Conservation (phyloP, 1,140 invertebrate species). For the Drosophila insularis region DNA sequence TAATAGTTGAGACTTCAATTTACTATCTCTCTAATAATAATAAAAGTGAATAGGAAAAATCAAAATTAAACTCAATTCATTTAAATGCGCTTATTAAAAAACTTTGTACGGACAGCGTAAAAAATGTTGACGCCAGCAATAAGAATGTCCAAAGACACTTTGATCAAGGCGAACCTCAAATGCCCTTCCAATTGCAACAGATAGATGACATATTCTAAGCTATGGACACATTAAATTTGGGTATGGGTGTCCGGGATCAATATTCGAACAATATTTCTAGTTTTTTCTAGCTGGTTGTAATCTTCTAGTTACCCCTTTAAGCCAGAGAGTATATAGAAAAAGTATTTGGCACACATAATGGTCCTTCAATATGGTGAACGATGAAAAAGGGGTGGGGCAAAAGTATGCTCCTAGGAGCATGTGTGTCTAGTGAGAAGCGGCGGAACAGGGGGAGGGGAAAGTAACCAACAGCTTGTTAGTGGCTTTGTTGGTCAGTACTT, state of each 20-base stretch:
- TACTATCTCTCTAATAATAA: background rate
- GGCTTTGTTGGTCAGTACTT: constrained; percentile 80
- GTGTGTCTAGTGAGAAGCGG: constrained; percentile 3
- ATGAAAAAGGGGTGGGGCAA: constrained; percentile 6
- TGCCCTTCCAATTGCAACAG: background rate
- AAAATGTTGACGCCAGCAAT: constrained; percentile 61
- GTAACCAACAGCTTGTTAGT: constrained; percentile 75
- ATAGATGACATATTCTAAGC: too few relatives aligned
- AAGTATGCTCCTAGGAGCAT: constrained; percentile 3
- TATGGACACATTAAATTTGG: too few relatives aligned
- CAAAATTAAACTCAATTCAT: constrained; percentile 57
- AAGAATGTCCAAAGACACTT: constrained; percentile 23
- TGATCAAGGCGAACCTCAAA: constrained; percentile 27
- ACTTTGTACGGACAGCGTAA: constrained; percentile 41
- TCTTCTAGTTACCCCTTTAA: background rate
- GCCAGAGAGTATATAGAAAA: constrained; percentile 21
- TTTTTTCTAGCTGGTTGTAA: background rate
- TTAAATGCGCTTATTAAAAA: constrained; percentile 79
- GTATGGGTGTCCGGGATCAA: too few relatives aligned
- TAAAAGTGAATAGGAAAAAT: constrained; percentile 18
- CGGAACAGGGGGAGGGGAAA: background rate
- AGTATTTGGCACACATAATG: constrained; percentile 55
- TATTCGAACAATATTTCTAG: background rate
- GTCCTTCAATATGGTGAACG: constrained; percentile 56
- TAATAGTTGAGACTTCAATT: too few relatives aligned